Evolutionary conservation across 2,888 invertebrate species (phyloP).

Genomic region (Molanna angustata): DNA sequence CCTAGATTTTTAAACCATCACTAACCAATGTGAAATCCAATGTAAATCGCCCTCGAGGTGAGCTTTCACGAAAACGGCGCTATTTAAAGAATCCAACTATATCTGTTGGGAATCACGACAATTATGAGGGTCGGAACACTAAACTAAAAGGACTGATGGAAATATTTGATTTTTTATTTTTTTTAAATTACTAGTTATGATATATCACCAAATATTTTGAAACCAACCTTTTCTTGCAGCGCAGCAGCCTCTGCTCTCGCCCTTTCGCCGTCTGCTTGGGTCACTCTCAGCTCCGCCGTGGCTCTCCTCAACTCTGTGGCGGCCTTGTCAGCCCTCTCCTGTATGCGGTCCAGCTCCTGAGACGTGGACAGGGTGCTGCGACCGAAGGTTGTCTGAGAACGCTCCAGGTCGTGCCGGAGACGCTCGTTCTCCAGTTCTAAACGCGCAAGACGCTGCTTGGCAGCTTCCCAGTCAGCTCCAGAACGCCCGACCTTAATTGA

Average conservation of each 20-base stretch:
- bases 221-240: constrained; percentile 88
- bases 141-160: too few relatives aligned
- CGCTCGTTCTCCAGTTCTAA: constrained; percentile 89
- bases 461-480: constrained; percentile 85
- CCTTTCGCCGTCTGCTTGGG: constrained; percentile 88
- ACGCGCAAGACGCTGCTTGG: constrained; percentile 77
- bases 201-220: too few relatives aligned
- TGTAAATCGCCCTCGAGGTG: too few relatives aligned
- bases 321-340: constrained; percentile 83
- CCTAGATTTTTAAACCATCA: too few relatives aligned
- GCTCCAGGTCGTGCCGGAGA: constrained; percentile 79
- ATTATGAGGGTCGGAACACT: too few relatives aligned
- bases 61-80: too few relatives aligned
- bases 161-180: too few relatives aligned
- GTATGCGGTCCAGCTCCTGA: constrained; percentile 78
- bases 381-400: constrained; percentile 80
- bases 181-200: too few relatives aligned
- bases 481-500: constrained; percentile 78
- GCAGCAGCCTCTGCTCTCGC: constrained; percentile 79
- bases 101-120: too few relatives aligned
- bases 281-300: constrained; percentile 86
- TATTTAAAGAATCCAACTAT: too few relatives aligned
- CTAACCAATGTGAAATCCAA: too few relatives aligned
- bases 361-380: constrained; percentile 78
- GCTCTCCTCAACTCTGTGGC: constrained; percentile 82